phyloP scores from a whole-genome alignment of 2,888 invertebrate species.

The Capitulum mitella region DNA sequence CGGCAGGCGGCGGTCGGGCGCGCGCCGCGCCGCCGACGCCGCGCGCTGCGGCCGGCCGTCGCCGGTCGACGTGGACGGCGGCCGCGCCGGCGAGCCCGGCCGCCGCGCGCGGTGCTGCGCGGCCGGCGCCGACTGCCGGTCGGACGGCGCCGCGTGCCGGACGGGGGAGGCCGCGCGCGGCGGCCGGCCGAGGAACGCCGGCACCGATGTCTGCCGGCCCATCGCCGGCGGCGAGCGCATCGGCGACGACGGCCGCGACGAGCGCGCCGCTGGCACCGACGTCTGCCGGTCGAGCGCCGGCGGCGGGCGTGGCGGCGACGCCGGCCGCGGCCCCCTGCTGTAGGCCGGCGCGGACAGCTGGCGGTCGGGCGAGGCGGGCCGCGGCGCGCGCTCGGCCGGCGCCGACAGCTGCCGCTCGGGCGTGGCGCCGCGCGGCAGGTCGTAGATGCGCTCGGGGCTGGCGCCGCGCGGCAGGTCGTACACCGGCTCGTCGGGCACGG shows the following conservation, averaged over 20 bases:
- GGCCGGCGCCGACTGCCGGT: not conserved
- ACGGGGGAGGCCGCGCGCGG: not conserved
- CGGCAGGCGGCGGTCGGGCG: not conserved
- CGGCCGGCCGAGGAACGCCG: not conserved
- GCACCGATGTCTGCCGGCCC: not conserved
- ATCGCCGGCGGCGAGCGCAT: not conserved
- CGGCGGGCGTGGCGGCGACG: not conserved
- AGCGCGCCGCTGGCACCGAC: not conserved
- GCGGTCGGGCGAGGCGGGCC: not conserved
- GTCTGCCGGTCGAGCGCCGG: not conserved
- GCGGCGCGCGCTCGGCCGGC: not conserved
- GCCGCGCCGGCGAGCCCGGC: too few species aligned
- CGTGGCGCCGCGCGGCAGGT: not conserved
- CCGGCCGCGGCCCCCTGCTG: not conserved
- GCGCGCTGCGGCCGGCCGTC: not conserved
- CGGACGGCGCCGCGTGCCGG: not conserved
- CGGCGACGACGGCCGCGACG: not conserved
- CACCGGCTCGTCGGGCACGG: not conserved
- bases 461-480: conserved; percentile 9
- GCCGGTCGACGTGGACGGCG: not conserved
- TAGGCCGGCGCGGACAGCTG: not conserved
- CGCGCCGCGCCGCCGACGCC: not conserved
- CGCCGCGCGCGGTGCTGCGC: not conserved
- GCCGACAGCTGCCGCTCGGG: not conserved
- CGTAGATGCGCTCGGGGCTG: not conserved